These are phyloP conservation scores for Mareca strepera DNA, from an alignment of 2,797 vertebrate genomes.

Conservation along the genomic window DNA sequence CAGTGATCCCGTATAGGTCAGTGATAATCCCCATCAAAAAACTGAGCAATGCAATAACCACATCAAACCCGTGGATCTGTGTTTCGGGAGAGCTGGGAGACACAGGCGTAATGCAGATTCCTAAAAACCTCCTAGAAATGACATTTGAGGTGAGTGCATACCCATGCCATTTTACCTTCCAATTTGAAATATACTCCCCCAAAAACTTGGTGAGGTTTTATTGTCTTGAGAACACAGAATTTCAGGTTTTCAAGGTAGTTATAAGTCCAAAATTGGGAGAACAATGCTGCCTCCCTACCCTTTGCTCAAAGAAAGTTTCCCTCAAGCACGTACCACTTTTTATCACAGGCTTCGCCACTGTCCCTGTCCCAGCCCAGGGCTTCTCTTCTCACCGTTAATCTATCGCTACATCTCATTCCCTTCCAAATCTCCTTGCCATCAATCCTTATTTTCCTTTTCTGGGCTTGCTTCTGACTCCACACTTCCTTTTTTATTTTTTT, in stretches of 20 bases:
- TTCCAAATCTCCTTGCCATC: neutral
- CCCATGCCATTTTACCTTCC: neutral
- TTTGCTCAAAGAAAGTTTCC: neutral
- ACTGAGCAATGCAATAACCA: slow-evolving; percentile 94
- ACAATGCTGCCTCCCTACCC: neutral
- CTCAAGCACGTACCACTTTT: neutral
- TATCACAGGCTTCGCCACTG: neutral
- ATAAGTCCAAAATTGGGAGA: neutral
- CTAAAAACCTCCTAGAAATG: slow-evolving; percentile 95
- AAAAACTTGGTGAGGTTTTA: neutral
- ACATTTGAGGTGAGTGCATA: slow-evolving; percentile 89
- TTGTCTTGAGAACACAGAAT: neutral
- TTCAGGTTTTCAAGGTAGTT: neutral
- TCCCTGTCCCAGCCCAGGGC: neutral
- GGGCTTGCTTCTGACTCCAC: neutral
- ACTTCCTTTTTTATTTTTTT: neutral
- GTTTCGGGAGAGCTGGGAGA: slow-evolving; percentile 95
- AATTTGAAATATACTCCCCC: neutral
- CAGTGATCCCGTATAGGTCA: slow-evolving; percentile 94
- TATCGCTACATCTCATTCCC: accelerated
- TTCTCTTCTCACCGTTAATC: neutral
- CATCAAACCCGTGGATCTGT: slow-evolving; percentile 96
- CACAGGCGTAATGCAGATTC: slow-evolving; percentile 92
- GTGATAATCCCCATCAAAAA: slow-evolving; percentile 98
- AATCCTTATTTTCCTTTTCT: neutral